A percentile compares a stretch with the other conserved stretches of the same genome.
Evolutionary conservation across 1,140 invertebrate species (phyloP).

Genomic region (Spodoptera litura): DNA sequence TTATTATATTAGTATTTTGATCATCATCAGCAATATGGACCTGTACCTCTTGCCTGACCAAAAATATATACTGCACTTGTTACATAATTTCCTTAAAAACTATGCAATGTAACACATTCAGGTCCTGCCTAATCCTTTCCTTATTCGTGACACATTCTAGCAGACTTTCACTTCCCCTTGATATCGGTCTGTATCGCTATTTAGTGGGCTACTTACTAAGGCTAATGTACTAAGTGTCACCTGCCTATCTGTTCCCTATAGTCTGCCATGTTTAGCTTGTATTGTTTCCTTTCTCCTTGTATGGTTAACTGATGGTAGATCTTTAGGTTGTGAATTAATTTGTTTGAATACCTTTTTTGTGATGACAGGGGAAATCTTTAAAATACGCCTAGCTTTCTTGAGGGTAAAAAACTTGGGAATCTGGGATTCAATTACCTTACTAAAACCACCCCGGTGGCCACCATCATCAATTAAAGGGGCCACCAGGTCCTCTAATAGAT

Average conservation of each 20-base stretch:
- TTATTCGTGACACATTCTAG: slow-evolving; percentile 36
- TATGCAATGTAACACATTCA: slow-evolving; percentile 17
- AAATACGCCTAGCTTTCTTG: too few species aligned
- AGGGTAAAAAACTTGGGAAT: too few species aligned
- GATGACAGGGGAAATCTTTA: too few species aligned
- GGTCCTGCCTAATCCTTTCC: slow-evolving; percentile 9
- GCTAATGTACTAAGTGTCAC: slow-evolving; percentile 25
- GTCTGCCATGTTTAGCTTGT: slow-evolving; percentile 9
- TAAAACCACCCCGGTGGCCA: too few species aligned
- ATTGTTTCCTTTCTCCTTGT: slow-evolving; percentile 41
- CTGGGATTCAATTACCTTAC: too few species aligned
- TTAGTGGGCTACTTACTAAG: slow-evolving; percentile 28
- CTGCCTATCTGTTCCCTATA: slow-evolving; percentile 12
- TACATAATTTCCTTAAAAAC: slow-evolving; percentile 15
- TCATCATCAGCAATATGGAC: too few species aligned
- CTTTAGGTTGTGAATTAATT: not conserved
- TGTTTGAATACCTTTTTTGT: too few species aligned
- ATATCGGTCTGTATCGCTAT: slow-evolving; percentile 40
- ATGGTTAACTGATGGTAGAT: not conserved
- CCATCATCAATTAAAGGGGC: too few species aligned
- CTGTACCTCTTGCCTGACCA: too few species aligned
- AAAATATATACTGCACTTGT: not conserved
- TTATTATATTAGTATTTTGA: too few species aligned
- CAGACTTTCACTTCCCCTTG: slow-evolving; percentile 53
- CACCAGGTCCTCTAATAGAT: too few species aligned